These are phyloP conservation scores for Drosophila guanche DNA, from an alignment of 1,140 invertebrate species.

Conservation along the genomic window DNA sequence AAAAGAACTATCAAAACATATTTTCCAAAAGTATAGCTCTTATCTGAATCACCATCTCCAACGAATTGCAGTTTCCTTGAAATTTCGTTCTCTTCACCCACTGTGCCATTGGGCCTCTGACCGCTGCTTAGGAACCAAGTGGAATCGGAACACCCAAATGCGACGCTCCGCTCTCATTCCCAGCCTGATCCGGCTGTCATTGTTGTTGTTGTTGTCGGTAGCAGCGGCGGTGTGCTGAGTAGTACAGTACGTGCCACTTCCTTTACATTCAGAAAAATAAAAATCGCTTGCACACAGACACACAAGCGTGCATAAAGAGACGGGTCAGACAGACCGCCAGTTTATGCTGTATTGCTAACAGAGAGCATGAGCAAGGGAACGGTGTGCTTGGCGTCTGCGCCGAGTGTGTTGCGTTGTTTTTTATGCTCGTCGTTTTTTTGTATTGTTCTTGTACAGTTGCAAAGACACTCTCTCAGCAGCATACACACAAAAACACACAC, in stretches of 20 bases:
- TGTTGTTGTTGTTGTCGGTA: slow-evolving; percentile 52
- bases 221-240: slow-evolving; percentile 60
- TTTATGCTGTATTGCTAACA: slow-evolving; percentile 19
- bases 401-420: slow-evolving; percentile 49
- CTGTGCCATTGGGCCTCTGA: slow-evolving; percentile 50
- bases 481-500: slow-evolving; percentile 21
- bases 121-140: slow-evolving; percentile 46
- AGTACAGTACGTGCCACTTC: slow-evolving; percentile 82
- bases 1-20: slow-evolving; percentile 3
- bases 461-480: slow-evolving; percentile 59
- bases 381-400: slow-evolving; percentile 72
- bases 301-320: slow-evolving; percentile 41
- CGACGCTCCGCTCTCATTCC: slow-evolving; percentile 57
- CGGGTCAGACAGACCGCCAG: slow-evolving; percentile 42
- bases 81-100: slow-evolving; percentile 41
- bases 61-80: slow-evolving; percentile 30
- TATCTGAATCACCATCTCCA: slow-evolving; percentile 4
- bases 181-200: slow-evolving; percentile 60
- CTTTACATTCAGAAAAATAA: slow-evolving; percentile 82
- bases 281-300: slow-evolving; percentile 61
- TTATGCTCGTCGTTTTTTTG: slow-evolving; percentile 48
- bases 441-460: slow-evolving; percentile 80
- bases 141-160: slow-evolving; percentile 46
- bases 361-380: slow-evolving; percentile 20
- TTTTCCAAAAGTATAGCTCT: slow-evolving; percentile 38